Base-by-base conservation (phyloP, 2,113 vertebrate species). In the Girardinichthys multiradiatus region DNA sequence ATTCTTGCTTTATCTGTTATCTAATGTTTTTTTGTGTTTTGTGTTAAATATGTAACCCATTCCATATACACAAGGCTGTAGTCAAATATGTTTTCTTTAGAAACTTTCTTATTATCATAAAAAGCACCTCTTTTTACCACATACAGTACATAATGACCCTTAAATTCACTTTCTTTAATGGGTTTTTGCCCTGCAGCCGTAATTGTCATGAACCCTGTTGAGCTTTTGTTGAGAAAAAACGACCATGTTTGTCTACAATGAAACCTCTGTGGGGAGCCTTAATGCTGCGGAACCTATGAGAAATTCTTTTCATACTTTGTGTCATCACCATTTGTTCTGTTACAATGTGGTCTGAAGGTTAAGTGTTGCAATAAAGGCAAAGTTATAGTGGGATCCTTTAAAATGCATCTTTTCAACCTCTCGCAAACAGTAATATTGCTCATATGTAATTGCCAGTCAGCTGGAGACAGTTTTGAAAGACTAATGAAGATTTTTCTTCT, bases 11-110 rank as follows among this genome's bases (percentile, higher is more conserved):
- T 10, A 8, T 7, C 48, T 54, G 1, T 54, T 54, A 54, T 21
- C 30, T 30, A 48, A 12, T 12, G 10, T 37, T 70, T 74, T 12
- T 57, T 51, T 71, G 72, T 78, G 29, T 4, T n/a, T 59, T 39
- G 30, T 60, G 7, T 33, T 26, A 33, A 14, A n/a, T 26, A 82
- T 51, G 60, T 33, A 10, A 73, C 17, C 26, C 64, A 1, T 51
- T 2, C 29, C 5, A 6, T 54, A 66, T 48, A 45, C 57, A 30
- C 35, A n/a, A 21, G 31, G 59, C 51, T 45, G 58, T 33, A 17
- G 84, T 82, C 62, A 70, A 60, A 75, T 35, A 30, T 26, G 27
- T 76, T 62, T 67, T 70, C 64, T 73, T 51, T 17, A 58, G 26
- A 26, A 70, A 11, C 26, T 15, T 58, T 76, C 31, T 61, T 68